Evolutionary conservation across 53 echinoderm and acorn worm species (phyloP).

Genomic region (Luidia sarsii): DNA sequence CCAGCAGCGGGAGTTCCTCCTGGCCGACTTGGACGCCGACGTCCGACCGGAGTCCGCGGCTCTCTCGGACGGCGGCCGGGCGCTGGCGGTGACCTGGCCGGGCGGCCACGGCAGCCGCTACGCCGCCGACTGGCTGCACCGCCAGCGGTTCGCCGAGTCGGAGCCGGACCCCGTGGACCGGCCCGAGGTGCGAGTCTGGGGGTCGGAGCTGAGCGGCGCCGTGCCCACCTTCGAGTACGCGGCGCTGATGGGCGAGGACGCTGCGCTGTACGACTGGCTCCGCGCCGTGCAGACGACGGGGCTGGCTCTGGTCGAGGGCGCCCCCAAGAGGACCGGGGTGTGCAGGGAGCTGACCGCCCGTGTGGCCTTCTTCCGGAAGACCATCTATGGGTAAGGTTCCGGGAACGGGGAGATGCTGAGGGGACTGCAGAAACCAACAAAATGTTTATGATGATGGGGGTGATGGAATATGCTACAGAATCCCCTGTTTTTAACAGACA

Average conservation of each 20-base stretch:
- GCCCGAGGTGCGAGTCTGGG: conserved; percentile 2
- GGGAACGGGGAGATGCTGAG: background rate
- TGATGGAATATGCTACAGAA: no score
- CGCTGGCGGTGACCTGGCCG: conserved; percentile 37
- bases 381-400: conserved; percentile 75
- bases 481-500: no score
- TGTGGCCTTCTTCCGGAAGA: conserved; percentile 74
- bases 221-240: conserved; percentile 71
- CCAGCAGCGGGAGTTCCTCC: conserved; percentile 18
- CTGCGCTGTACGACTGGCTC: conserved; percentile 70
- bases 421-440: background rate
- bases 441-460: background rate
- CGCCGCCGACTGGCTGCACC: conserved; percentile 24
- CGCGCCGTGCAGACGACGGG: conserved; percentile 58
- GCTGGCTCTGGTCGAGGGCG: conserved; percentile 60
- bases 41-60: conserved; percentile 27
- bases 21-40: conserved; percentile 59
- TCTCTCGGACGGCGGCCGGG: conserved; percentile 1
- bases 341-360: conserved; percentile 57
- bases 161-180: background rate
- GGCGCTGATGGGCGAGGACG: conserved; percentile 65
- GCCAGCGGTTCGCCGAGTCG: conserved; percentile 35
- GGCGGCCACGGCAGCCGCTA: conserved; percentile 18
- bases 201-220: conserved; percentile 64
- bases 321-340: conserved; percentile 43